Conservation (phyloP, 2,888 invertebrate species). For the Aricia artaxerxes region DNA sequence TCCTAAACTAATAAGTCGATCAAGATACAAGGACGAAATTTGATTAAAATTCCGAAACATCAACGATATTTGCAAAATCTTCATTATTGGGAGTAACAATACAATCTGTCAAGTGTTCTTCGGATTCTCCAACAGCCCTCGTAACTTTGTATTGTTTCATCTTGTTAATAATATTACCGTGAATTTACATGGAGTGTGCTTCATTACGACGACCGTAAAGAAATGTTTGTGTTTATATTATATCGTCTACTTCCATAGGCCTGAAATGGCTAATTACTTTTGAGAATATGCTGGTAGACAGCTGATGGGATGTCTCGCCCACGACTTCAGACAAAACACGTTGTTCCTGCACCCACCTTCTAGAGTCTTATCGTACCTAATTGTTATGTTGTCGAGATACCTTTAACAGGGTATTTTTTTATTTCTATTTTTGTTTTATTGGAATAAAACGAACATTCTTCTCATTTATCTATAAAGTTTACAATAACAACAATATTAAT, state of each 20-base stretch:
- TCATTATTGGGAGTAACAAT: conserved; percentile 21
- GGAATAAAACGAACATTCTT: too few relatives aligned
- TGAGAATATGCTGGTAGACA: not conserved
- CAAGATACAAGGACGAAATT: not conserved
- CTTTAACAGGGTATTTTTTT: too few relatives aligned
- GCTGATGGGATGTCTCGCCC: not conserved
- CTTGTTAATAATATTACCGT: conserved; percentile 31
- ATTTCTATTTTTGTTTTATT: too few relatives aligned
- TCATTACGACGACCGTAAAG: not conserved
- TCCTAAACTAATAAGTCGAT: not conserved
- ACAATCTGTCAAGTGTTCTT: conserved; percentile 28
- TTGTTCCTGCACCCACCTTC: not conserved
- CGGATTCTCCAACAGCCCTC: conserved; percentile 23
- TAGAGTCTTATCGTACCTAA: not conserved
- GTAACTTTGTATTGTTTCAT: conserved; percentile 30
- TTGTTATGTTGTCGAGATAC: too few relatives aligned
- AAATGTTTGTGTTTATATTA: not conserved
- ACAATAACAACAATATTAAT: too few relatives aligned
- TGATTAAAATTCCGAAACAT: conserved; percentile 18
- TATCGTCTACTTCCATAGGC: not conserved
- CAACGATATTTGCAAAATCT: conserved; percentile 24
- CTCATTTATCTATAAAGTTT: too few relatives aligned
- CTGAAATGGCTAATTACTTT: not conserved
- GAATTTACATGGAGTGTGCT: conserved; percentile 19
- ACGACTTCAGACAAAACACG: not conserved